Evolutionary conservation across 35 echinoderm and acorn worm species (phyloP).

Genomic region (Ptychodera flava): DNA sequence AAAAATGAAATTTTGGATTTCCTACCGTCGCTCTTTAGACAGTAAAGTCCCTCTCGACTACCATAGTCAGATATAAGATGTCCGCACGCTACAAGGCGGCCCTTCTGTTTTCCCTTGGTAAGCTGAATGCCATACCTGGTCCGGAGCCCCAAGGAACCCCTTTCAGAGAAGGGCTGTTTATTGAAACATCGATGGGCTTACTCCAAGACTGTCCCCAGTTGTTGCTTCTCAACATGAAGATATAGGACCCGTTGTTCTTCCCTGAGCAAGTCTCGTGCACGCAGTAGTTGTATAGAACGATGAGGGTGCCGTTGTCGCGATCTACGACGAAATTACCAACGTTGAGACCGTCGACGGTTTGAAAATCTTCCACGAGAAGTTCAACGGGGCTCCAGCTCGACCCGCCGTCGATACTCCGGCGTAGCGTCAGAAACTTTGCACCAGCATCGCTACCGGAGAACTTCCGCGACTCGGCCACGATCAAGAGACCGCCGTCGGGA

Average conservation of each 20-base stretch:
- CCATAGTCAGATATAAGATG: neutral
- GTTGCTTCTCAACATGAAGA: constrained; percentile 11
- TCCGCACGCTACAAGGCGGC: neutral
- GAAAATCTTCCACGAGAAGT: constrained; percentile 43
- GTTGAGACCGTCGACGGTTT: constrained; percentile 68
- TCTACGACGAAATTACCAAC: constrained; percentile 49
- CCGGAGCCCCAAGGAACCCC: neutral
- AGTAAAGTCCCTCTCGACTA: neutral
- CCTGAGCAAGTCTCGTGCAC: constrained; percentile 33
- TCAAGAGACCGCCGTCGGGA: constrained; percentile 57
- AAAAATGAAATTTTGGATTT: too few species aligned
- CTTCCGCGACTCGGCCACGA: constrained; percentile 69
- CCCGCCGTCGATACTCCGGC: constrained; percentile 32
- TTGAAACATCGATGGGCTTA: neutral
- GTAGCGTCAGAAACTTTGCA: constrained; percentile 79
- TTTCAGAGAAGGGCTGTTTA: neutral
- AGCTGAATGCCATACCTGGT: neutral
- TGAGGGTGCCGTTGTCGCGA: constrained; percentile 32
- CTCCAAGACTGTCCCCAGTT: neutral
- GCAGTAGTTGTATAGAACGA: constrained; percentile 73
- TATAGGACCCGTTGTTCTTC: neutral
- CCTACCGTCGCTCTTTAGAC: neutral
- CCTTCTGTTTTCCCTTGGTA: neutral
- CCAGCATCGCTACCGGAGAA: constrained; percentile 40
- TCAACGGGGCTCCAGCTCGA: constrained; percentile 23